These are phyloP conservation scores for Brachionichthys hirsutus DNA, from an alignment of 2,113 vertebrate species.

Conservation along the genomic window DNA sequence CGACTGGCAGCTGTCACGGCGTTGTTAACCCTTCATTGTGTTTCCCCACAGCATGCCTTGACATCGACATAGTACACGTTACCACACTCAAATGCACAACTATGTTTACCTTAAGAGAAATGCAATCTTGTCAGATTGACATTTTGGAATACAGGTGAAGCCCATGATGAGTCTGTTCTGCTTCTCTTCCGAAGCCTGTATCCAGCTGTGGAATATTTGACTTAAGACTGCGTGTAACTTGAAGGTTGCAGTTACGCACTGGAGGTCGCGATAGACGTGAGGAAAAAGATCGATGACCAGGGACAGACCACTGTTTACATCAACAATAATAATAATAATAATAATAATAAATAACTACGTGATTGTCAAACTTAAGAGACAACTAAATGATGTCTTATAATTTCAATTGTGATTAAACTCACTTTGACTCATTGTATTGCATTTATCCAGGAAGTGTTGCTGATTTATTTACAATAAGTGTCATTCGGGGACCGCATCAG, in stretches of 20 bases:
- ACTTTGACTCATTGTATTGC: conserved; percentile 22
- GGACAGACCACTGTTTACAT: conserved; percentile 66
- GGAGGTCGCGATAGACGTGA: conserved; percentile 37
- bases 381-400: conserved; percentile 60
- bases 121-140: conserved; percentile 52
- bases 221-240: conserved; percentile 33
- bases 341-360: conserved; percentile 42
- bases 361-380: conserved; percentile 62
- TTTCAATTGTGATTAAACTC: conserved; percentile 62
- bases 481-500: conserved; percentile 26
- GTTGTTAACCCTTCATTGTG: conserved; percentile 27
- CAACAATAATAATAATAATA: conserved; percentile 37
- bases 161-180: conserved; percentile 19
- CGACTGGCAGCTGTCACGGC: conserved; percentile 36
- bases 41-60: conserved; percentile 36
- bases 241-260: conserved; percentile 34
- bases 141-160: conserved; percentile 32
- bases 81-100: conserved; percentile 25
- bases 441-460: conserved; percentile 39
- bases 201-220: conserved; percentile 53
- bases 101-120: conserved; percentile 33
- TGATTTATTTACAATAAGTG: conserved; percentile 15
- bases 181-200: conserved; percentile 43
- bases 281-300: conserved; percentile 30
- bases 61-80: conserved; percentile 23